These are phyloP conservation scores for Hypsopygia costalis DNA, from an alignment of 2,888 invertebrate genomes.

Conservation along the genomic window DNA sequence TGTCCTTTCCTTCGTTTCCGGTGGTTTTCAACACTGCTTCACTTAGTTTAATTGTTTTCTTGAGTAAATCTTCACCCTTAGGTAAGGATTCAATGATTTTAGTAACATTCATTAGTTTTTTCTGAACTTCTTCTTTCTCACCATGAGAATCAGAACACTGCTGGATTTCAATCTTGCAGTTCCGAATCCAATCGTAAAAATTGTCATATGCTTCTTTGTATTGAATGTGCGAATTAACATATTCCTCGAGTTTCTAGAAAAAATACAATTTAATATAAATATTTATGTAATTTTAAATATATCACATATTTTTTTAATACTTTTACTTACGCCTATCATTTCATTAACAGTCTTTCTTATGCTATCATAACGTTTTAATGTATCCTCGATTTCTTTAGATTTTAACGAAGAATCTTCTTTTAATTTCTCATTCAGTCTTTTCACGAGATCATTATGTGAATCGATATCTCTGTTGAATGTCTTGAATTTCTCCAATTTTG, in stretches of 20 bases:
- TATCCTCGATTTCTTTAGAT: constrained; percentile 84
- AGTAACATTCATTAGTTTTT: constrained; percentile 87
- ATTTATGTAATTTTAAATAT: too few species aligned
- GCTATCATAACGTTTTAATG: constrained; percentile 85
- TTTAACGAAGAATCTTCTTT: constrained; percentile 85
- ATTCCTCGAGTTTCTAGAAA: constrained; percentile 86
- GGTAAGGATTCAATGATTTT: constrained; percentile 85
- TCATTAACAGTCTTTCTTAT: constrained; percentile 84
- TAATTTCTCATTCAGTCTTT: constrained; percentile 87
- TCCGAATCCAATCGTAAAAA: constrained; percentile 92
- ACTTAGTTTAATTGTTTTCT: constrained; percentile 87
- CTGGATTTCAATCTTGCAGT: constrained; percentile 89
- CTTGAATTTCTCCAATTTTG: constrained; percentile 92
- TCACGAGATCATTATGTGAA: constrained; percentile 88
- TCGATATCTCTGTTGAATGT: constrained; percentile 90
- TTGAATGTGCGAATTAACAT: constrained; percentile 92
- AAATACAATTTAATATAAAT: constrained; percentile 1
- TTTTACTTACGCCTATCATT: constrained; percentile 82
- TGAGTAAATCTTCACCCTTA: constrained; percentile 86
- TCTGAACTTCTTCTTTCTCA: constrained; percentile 88
- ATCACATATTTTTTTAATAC: too few species aligned
- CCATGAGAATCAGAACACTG: constrained; percentile 93
- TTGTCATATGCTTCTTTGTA: constrained; percentile 91
- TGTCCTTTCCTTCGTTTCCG: constrained; percentile 91
- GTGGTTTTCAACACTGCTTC: constrained; percentile 88